A percentile compares a stretch with the other conserved stretches of the same genome.
Evolutionary conservation across 2,888 invertebrate species (phyloP).

Genomic region (Yponomeuta evonymella): DNA sequence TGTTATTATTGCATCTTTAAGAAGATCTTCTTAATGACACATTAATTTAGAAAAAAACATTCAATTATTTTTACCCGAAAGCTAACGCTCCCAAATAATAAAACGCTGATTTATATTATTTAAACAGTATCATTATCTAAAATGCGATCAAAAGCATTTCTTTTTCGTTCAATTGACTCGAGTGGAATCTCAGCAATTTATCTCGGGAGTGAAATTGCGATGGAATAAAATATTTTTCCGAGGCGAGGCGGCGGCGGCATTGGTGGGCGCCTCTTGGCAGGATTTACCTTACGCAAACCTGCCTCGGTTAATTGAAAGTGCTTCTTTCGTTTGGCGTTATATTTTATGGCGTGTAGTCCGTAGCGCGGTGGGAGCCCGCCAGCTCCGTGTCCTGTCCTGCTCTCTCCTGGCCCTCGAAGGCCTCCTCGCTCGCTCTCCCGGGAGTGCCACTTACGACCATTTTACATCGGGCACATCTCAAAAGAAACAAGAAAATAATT

Average conservation of each 20-base stretch:
- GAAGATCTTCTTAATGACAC: background rate
- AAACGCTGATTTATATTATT: slow-evolving; percentile 15
- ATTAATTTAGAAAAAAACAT: background rate
- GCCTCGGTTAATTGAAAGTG: slow-evolving; percentile 70
- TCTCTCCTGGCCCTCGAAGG: slow-evolving; percentile 44
- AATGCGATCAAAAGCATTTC: slow-evolving; percentile 18
- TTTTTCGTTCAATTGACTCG: slow-evolving; percentile 18
- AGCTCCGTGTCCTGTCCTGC: slow-evolving; percentile 31
- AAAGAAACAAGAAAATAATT: slow-evolving; percentile 65
- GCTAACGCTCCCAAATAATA: background rate
- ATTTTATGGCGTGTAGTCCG: slow-evolving; percentile 59
- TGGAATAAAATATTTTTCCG: slow-evolving; percentile 40
- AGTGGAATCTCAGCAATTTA: slow-evolving; percentile 23
- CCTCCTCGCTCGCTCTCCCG: slow-evolving; percentile 39
- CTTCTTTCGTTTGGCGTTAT: slow-evolving; percentile 69
- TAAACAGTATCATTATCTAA: slow-evolving; percentile 15
- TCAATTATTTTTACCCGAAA: background rate
- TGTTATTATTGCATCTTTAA: background rate
- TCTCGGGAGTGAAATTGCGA: slow-evolving; percentile 27
- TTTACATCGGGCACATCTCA: slow-evolving; percentile 39
- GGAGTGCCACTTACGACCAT: slow-evolving; percentile 43
- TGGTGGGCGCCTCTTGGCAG: slow-evolving; percentile 50
- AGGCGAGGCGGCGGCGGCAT: slow-evolving; percentile 30
- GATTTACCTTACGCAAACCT: slow-evolving; percentile 65
- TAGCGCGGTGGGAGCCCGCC: slow-evolving; percentile 40